phyloP scores from a whole-genome alignment of 2,113 vertebrate genomes.

The Acanthisitta chloris region DNA sequence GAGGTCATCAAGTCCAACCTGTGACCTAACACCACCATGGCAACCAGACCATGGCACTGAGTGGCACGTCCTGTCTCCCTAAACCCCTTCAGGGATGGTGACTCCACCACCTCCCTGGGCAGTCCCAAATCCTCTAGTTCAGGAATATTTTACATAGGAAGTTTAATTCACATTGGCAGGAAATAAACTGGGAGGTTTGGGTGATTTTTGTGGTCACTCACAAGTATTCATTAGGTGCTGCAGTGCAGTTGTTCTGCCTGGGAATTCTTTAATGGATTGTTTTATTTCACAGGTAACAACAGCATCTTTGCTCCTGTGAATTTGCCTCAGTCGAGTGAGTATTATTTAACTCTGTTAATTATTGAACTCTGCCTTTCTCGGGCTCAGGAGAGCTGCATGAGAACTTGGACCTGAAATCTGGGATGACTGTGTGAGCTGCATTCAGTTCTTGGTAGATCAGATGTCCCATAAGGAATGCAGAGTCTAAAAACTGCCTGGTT shows the following conservation, averaged over 20 bases:
- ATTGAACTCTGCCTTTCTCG: background rate
- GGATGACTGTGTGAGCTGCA: background rate
- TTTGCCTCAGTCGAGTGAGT: conserved; percentile 90
- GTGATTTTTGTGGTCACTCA: background rate
- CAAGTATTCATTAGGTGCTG: rapidly evolving
- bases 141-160: background rate
- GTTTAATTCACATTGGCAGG: rapidly evolving
- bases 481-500: background rate
- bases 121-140: background rate
- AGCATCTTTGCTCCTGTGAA: conserved; percentile 85
- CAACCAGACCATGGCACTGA: no score
- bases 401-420: background rate
- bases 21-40: no score
- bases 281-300: conserved; percentile 78
- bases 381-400: background rate
- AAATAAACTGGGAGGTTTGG: background rate
- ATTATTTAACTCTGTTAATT: background rate
- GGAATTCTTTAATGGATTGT: background rate
- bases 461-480: background rate
- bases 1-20: no score
- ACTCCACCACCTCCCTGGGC: no score
- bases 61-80: no score
- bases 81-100: no score
- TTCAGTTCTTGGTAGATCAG: background rate
- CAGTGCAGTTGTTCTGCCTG: background rate